phyloP scores from a whole-genome alignment of 2,113 vertebrate genomes.

The Hyperopisus bebe region DNA sequence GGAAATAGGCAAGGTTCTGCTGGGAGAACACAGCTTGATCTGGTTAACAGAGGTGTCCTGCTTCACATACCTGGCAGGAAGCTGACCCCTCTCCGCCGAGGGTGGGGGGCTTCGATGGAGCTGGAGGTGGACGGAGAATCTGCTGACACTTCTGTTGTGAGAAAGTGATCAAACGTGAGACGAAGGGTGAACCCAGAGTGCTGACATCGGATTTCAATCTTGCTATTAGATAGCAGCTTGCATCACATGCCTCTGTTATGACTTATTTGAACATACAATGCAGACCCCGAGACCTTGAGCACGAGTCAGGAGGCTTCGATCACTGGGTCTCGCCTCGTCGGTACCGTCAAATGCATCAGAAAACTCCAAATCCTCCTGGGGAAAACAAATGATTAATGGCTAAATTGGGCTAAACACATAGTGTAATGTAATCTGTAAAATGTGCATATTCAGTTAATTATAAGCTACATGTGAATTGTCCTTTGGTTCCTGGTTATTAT shows the following conservation, averaged over 20 bases:
- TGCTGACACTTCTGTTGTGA: not conserved
- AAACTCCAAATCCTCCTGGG: not conserved
- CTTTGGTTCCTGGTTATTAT: not conserved
- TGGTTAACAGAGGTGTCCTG: not conserved
- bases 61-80: not conserved
- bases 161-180: not conserved
- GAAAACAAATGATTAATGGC: not conserved
- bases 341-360: not conserved
- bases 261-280: not conserved
- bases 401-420: not conserved
- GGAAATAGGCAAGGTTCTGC: not conserved
- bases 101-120: not conserved
- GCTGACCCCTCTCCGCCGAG: not conserved
- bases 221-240: not conserved
- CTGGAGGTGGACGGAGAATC: not conserved
- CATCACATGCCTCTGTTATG: not conserved
- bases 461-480: not conserved
- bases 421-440: not conserved
- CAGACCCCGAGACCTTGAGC: not conserved
- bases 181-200: not conserved
- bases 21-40: conserved; percentile 2
- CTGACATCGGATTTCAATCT: not conserved
- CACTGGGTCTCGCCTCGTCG: not conserved
- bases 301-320: not conserved
- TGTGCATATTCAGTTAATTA: not conserved